phyloP scores from a whole-genome alignment of 2,113 vertebrate genomes.

The Nothocercus nigrocapillus region DNA sequence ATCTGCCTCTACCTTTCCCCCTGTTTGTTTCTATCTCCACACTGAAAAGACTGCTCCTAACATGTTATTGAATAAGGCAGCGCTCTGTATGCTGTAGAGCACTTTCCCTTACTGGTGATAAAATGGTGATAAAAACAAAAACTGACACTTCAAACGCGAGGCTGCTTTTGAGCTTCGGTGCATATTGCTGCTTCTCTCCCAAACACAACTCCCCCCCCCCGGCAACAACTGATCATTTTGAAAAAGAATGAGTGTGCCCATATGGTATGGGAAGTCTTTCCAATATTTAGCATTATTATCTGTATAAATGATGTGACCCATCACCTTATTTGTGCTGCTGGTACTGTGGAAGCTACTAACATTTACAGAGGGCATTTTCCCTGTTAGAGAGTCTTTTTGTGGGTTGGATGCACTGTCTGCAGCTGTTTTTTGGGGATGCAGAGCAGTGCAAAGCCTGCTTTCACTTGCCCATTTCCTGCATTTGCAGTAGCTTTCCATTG shows the following conservation, averaged over 20 bases:
- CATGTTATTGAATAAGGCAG: conserved; percentile 53
- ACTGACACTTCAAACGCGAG: conserved; percentile 64
- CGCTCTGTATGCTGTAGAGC: not conserved
- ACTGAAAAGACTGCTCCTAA: conserved; percentile 6
- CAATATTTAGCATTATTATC: not conserved
- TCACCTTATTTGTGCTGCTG: not conserved
- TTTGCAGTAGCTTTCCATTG: not conserved
- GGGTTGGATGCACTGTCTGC: not conserved
- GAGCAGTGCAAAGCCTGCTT: not conserved
- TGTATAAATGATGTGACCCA: not conserved
- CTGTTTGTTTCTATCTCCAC: conserved; percentile 54
- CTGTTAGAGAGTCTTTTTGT: not conserved
- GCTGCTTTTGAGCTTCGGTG: conserved; percentile 1
- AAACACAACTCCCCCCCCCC: not conserved
- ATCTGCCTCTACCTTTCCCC: conserved; percentile 41
- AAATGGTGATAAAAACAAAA: conserved; percentile 68
- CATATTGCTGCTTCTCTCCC: conserved; percentile 20
- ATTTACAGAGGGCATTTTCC: not conserved
- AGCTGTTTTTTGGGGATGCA: not conserved
- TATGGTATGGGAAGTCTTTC: not conserved
- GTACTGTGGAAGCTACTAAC: not conserved
- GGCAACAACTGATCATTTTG: conserved; percentile 22
- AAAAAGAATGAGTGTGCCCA: conserved; percentile 2
- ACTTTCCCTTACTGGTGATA: conserved; percentile 56
- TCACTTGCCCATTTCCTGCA: not conserved